phyloP scores from a whole-genome alignment of 2,888 invertebrate species.

The Ligdia adustata region DNA sequence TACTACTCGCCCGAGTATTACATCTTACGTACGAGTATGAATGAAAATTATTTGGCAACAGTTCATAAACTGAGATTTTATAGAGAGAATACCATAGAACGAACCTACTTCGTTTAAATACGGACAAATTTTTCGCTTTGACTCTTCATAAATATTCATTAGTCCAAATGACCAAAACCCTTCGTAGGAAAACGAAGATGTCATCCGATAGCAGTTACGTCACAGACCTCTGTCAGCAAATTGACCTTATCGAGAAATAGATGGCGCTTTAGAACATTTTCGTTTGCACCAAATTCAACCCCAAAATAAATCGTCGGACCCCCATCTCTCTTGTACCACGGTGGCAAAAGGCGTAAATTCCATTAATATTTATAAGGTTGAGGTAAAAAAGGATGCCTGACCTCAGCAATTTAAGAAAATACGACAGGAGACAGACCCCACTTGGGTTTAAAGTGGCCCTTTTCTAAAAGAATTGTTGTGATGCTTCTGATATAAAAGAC shows the following conservation, averaged over 20 bases:
- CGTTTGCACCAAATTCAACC: slow-evolving; percentile 50
- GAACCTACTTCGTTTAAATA: slow-evolving; percentile 1
- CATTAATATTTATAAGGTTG: slow-evolving; percentile 64
- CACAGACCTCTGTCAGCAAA: slow-evolving; percentile 72
- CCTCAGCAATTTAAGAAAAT: slow-evolving; percentile 40
- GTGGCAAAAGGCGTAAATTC: slow-evolving; percentile 48
- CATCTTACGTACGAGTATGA: too few species aligned
- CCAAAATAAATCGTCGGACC: slow-evolving; percentile 64
- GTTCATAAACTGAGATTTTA: slow-evolving; percentile 8
- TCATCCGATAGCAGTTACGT: slow-evolving; percentile 42
- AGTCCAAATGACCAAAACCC: slow-evolving; percentile 37
- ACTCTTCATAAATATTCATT: slow-evolving; percentile 61
- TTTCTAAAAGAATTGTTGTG: slow-evolving; percentile 26
- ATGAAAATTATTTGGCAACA: slow-evolving; percentile 14
- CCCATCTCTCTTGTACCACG: slow-evolving; percentile 58
- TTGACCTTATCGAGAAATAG: slow-evolving; percentile 56
- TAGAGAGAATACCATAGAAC: background rate
- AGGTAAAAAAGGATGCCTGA: slow-evolving; percentile 50
- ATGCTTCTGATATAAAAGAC: slow-evolving; percentile 30
- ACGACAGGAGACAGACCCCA: slow-evolving; percentile 13
- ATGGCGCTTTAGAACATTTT: slow-evolving; percentile 62
- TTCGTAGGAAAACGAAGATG: slow-evolving; percentile 45
- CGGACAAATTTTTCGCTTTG: slow-evolving; percentile 4
- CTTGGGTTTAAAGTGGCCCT: slow-evolving; percentile 26
- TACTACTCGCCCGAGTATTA: background rate